Percentiles rank a stretch among this genome's conserved stretches.
Conservation (phyloP, 1,140 invertebrate genomes). For the Plutomurus gul region DNA sequence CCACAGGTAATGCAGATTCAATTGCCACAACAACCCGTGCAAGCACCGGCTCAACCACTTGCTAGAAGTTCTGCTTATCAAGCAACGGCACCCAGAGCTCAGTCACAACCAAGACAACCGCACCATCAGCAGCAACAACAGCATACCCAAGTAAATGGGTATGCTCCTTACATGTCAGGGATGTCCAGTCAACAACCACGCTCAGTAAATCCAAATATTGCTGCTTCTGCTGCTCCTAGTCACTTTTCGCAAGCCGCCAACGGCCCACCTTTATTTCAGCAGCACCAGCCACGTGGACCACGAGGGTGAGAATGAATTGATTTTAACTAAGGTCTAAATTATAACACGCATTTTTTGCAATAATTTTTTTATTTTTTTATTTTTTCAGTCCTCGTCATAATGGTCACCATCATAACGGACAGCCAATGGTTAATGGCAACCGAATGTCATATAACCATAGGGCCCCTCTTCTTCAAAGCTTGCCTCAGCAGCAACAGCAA, state of each 20-base stretch:
- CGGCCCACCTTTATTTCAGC: conserved; percentile 41
- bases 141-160: conserved; percentile 27
- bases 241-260: conserved; percentile 41
- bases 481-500: conserved; percentile 34
- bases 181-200: conserved; percentile 29
- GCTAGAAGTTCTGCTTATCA: conserved; percentile 5
- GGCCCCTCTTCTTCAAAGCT: background rate
- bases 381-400: conserved; percentile 9
- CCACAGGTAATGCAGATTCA: conserved; percentile 46
- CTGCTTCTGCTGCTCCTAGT: conserved; percentile 42
- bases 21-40: conserved; percentile 41
- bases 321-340: no score
- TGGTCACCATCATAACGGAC: conserved; percentile 27
- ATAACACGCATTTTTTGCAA: no score
- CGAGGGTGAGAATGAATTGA: no score
- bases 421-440: conserved; percentile 41
- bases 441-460: conserved; percentile 23
- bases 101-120: conserved; percentile 13
- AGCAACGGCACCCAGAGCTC: conserved; percentile 31
- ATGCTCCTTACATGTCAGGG: conserved; percentile 26
- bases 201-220: conserved; percentile 31
- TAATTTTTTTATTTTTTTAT: no score
- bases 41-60: conserved; percentile 30
- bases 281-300: conserved; percentile 21
- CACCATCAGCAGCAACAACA: conserved; percentile 41